Percentiles rank a stretch among this genome's conserved stretches.
Evolutionary conservation across 2,113 vertebrate genomes (phyloP).

Genomic region (Semicossyphus pulcher): DNA sequence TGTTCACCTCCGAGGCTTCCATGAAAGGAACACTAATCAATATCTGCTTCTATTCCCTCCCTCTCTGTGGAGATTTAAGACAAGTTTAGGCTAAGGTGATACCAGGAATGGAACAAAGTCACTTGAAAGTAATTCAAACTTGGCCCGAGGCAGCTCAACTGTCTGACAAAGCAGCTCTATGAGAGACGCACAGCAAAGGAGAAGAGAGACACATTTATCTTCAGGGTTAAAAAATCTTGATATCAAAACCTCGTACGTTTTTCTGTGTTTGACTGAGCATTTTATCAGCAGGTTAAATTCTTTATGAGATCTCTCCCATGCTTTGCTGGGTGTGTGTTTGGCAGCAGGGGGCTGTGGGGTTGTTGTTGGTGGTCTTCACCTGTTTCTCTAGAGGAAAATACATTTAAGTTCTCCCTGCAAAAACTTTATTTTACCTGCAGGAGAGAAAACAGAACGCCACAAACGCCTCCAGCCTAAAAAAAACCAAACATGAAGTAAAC

Average conservation of each 20-base stretch:
- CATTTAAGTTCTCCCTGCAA: no score
- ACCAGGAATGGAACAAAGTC: slow-evolving; percentile 71
- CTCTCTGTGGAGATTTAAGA: slow-evolving; percentile 60
- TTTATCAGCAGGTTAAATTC: slow-evolving; percentile 10
- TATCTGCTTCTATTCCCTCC: slow-evolving; percentile 41
- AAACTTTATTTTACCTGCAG: no score
- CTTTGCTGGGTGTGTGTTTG: background rate
- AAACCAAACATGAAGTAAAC: no score
- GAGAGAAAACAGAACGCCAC: no score
- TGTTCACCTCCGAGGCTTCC: slow-evolving; percentile 46
- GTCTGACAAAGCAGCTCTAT: slow-evolving; percentile 56
- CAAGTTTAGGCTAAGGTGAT: slow-evolving; percentile 75
- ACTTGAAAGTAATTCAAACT: slow-evolving; percentile 78
- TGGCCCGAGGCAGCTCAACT: slow-evolving; percentile 60
- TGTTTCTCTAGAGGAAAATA: no score
- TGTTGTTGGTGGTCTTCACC: no score
- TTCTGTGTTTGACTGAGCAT: background rate
- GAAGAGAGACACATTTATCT: slow-evolving; percentile 38
- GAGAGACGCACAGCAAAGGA: slow-evolving; percentile 38
- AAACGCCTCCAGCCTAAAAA: no score
- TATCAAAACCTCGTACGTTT: slow-evolving; percentile 13
- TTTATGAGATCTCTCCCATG: slow-evolving; percentile 8
- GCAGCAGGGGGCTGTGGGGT: background rate
- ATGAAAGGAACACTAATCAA: slow-evolving; percentile 62
- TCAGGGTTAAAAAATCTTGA: slow-evolving; percentile 12